Evolutionary conservation across 2,797 vertebrate genomes (phyloP), one percentile per base, ranked within the genome.

Genomic region (Myotis findleyi): DNA sequence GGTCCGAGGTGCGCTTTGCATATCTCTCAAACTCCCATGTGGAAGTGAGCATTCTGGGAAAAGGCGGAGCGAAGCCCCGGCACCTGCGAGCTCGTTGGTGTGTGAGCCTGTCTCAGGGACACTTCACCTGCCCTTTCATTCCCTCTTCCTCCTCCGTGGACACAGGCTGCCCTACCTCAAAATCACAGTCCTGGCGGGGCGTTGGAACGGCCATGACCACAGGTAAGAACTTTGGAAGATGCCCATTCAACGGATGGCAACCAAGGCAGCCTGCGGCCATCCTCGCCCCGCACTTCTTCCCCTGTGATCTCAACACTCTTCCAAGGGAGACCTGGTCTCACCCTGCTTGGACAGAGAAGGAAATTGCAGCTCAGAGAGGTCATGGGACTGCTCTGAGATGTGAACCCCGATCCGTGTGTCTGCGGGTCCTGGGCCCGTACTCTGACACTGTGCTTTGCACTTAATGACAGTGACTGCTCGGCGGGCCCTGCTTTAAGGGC

Each of bases 131-230:
- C 36, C 3, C 1, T 33, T 17, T 10, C 55, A 9, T 55, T 5
- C 17, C 30, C 21, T 30, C 72, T 55, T 83, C 55, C 87, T 93
- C 36, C 72, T 91, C 55, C 0, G 6, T 1, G 38, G 27, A 69
- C 49, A 69, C 6, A 55, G 38, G 21, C 16, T 57, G 41, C 71
- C 55, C 11, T 41, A 59, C 53, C 14, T 88, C 53, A 72, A 38
- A 38, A 17, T 7, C 8, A 6, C 2, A 7, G 8, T 14, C 14
- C 27, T 2, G 0, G 27, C 3, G 0, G 57, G 6, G 7, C 25
- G 51, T 27, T 51, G 5, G 57, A 71, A 41, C 3, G 18, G 55
- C 36, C 44, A 23, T 20, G 36, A 3, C 38, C 11, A 13, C 41
- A 10, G 57, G 33, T 0, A 0, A 38, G 57, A 69, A 59, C 75